Percentiles rank a stretch among this genome's conserved stretches.
Evolutionary conservation across 2,888 invertebrate genomes (phyloP).

Genomic region (Pyrgus malvae): DNA sequence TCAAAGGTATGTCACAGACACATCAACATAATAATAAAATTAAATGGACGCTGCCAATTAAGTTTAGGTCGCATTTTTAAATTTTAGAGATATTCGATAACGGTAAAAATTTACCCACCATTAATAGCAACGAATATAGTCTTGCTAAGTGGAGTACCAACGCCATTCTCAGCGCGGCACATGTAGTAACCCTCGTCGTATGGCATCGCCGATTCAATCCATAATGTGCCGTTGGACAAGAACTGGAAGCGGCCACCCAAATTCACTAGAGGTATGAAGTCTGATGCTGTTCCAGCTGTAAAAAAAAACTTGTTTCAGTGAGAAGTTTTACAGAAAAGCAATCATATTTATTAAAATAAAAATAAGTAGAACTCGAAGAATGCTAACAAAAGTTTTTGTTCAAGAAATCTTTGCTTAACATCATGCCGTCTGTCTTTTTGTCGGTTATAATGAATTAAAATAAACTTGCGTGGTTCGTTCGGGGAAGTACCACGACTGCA

Average conservation of each 20-base stretch:
- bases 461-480: too few species aligned
- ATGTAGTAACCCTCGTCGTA: conserved; percentile 92
- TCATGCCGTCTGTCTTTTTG: too few species aligned
- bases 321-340: neutral
- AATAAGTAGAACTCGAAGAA: too few species aligned
- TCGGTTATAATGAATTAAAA: too few species aligned
- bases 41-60: too few species aligned
- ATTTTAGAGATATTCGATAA: neutral
- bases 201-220: conserved; percentile 87
- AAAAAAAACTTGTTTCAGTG: neutral
- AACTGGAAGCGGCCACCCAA: conserved; percentile 83
- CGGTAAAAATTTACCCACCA: conserved; percentile 76
- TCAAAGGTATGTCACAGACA: too few species aligned
- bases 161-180: conserved; percentile 92
- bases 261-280: conserved; percentile 85
- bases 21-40: too few species aligned
- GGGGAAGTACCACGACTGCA: too few species aligned
- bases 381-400: too few species aligned
- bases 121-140: conserved; percentile 91
- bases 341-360: neutral
- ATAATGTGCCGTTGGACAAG: conserved; percentile 87
- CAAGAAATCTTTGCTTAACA: too few species aligned
- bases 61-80: too few species aligned
- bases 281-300: conserved; percentile 82
- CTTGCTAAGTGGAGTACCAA: conserved; percentile 91